phyloP scores from a whole-genome alignment of 2,888 invertebrate genomes.

The Eledona agricola region DNA sequence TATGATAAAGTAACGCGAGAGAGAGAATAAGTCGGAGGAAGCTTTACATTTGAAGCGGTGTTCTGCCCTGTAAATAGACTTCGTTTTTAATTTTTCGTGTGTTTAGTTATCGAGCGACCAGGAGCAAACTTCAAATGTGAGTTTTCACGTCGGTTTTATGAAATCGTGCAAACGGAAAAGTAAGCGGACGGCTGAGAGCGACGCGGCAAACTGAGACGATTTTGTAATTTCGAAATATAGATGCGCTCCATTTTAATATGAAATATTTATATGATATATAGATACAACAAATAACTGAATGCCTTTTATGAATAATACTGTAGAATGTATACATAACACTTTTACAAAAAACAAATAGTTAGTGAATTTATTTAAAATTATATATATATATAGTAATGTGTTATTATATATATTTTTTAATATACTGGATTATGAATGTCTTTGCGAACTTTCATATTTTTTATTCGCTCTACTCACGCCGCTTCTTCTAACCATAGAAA shows the following conservation, averaged over 20 bases:
- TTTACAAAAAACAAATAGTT: constrained; percentile 56
- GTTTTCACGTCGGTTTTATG: constrained; percentile 50
- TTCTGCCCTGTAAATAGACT: constrained; percentile 45
- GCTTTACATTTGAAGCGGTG: constrained; percentile 48
- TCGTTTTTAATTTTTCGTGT: constrained; percentile 37
- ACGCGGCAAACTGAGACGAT: constrained; percentile 46
- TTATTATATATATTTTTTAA: constrained; percentile 54
- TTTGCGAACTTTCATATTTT: constrained; percentile 42
- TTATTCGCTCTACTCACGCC: constrained; percentile 45
- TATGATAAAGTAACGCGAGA: constrained; percentile 25
- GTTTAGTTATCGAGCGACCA: constrained; percentile 11
- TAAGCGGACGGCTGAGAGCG: constrained; percentile 28
- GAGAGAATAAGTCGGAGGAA: constrained; percentile 39
- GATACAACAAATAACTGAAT: constrained; percentile 63
- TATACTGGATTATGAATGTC: constrained; percentile 49
- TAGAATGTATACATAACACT: constrained; percentile 62
- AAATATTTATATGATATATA: constrained; percentile 58
- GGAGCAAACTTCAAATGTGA: constrained; percentile 49
- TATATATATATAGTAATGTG: constrained; percentile 56
- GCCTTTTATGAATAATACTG: constrained; percentile 63
- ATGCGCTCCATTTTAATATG: constrained; percentile 58
- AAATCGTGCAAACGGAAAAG: constrained; percentile 53
- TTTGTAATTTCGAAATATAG: constrained; percentile 56
- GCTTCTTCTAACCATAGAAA: constrained; percentile 43
- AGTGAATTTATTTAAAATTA: constrained; percentile 59